Evolutionary conservation across 2,888 invertebrate genomes (phyloP).

Genomic region (Aphidoletes aphidimyza): DNA sequence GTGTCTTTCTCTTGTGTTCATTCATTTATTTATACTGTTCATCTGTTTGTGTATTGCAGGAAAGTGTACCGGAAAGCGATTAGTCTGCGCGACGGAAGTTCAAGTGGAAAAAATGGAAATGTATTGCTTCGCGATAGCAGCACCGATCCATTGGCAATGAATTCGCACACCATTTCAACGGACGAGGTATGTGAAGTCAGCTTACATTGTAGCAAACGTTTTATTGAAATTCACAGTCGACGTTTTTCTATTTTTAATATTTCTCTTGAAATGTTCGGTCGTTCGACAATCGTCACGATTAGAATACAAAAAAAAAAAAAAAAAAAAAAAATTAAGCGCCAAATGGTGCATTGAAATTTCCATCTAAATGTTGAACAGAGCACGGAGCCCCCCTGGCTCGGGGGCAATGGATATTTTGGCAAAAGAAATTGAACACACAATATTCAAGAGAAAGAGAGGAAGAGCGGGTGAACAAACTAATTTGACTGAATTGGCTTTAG

Average conservation of each 20-base stretch:
- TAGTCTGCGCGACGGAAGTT: slow-evolving; percentile 20
- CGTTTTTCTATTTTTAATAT: not conserved
- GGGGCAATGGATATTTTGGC: not conserved
- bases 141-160: slow-evolving; percentile 63
- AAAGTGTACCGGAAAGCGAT: slow-evolving; percentile 33
- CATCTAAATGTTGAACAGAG: too few relatives aligned
- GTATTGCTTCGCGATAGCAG: slow-evolving; percentile 67
- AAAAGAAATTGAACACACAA: not conserved
- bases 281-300: not conserved
- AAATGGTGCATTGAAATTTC: slow-evolving; percentile 22
- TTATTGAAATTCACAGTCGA: not conserved
- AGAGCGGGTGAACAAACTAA: not conserved
- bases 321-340: slow-evolving; percentile 40
- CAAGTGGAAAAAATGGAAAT: slow-evolving; percentile 66
- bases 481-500: not conserved
- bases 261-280: not conserved
- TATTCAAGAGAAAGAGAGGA: not conserved
- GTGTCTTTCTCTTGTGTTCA: too few relatives aligned
- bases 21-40: too few relatives aligned
- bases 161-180: slow-evolving; percentile 61
- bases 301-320: not conserved
- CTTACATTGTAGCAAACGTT: not conserved
- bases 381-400: too few relatives aligned
- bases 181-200: slow-evolving; percentile 60
- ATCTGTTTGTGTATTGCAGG: not conserved